Percentiles rank a stretch among this genome's conserved stretches.
Evolutionary conservation across 30 jellyfish, hydroid and myxozoan genomes (phyloP).

Genomic region (Pelagia noctiluca): DNA sequence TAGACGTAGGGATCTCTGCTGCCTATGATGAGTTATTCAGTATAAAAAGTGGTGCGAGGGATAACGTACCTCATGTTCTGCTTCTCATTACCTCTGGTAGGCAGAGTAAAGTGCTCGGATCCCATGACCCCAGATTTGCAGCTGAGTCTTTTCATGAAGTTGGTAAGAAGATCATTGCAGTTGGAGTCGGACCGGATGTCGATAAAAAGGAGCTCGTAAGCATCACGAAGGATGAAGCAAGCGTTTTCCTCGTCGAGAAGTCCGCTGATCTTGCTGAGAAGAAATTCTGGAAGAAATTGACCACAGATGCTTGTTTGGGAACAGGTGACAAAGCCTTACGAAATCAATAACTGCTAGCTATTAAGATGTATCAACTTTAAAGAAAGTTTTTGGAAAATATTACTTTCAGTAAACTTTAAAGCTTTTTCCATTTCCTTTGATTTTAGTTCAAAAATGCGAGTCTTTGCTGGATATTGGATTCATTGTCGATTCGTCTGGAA

Average conservation of each 20-base stretch:
- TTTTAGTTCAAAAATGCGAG: slow-evolving; percentile 71
- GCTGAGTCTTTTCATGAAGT: slow-evolving; percentile 80
- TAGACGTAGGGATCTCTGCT: slow-evolving; percentile 64
- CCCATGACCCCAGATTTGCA: slow-evolving; percentile 49
- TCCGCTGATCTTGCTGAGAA: slow-evolving; percentile 38
- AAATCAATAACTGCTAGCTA: too few species aligned
- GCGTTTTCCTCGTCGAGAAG: slow-evolving; percentile 46
- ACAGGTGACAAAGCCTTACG: too few species aligned
- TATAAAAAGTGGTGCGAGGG: slow-evolving; percentile 48
- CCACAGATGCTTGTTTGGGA: slow-evolving; percentile 49
- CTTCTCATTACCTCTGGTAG: slow-evolving; percentile 80
- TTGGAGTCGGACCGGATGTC: slow-evolving; percentile 80
- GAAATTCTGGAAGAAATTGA: slow-evolving; percentile 41
- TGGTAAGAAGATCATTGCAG: slow-evolving; percentile 64
- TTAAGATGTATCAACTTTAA: too few species aligned
- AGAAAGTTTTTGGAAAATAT: too few species aligned
- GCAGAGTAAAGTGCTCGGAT: slow-evolving; percentile 59
- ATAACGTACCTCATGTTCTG: slow-evolving; percentile 49
- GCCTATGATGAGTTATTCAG: slow-evolving; percentile 61
- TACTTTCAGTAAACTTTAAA: too few species aligned
- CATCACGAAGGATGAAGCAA: slow-evolving; percentile 61
- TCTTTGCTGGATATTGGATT: slow-evolving; percentile 78
- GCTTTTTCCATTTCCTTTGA: background rate
- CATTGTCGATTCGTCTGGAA: slow-evolving; percentile 80
- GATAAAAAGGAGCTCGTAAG: slow-evolving; percentile 57